A percentile compares a stretch with the other conserved stretches of the same genome.
Conservation (phyloP, 53 echinoderm and acorn worm species). For the Glandiceps talaboti region DNA sequence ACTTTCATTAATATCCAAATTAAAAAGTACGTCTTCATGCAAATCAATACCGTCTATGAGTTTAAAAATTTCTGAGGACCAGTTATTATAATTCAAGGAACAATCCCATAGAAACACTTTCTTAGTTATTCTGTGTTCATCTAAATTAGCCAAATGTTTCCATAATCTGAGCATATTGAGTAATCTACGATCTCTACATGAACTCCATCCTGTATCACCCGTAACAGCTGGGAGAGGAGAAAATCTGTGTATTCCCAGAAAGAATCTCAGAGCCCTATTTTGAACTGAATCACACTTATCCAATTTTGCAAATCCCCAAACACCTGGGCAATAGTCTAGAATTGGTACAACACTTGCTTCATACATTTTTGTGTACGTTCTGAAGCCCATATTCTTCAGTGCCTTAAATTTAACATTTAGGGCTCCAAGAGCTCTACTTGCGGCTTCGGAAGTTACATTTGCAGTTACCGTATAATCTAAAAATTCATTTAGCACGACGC, state of each 20-base stretch:
- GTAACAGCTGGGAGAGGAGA: not conserved
- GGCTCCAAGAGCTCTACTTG: not conserved
- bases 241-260: not conserved
- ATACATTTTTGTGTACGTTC: not conserved
- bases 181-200: not conserved
- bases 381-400: not conserved
- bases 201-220: conserved; percentile 1
- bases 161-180: not conserved
- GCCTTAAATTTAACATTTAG: not conserved
- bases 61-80: not conserved
- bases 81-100: not conserved
- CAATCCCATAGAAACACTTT: not conserved
- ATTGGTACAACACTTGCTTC: not conserved
- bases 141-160: not conserved
- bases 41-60: not conserved
- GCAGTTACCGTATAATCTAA: not conserved
- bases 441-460: no score
- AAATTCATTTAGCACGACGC: not conserved
- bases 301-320: not conserved
- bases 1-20: not conserved
- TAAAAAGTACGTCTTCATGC: not conserved
- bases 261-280: not conserved
- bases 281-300: not conserved
- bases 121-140: not conserved
- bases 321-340: not conserved